These are phyloP conservation scores for Heliocidaris erythrogramma DNA, from an alignment of 35 echinoderm and acorn worm species.

Conservation along the genomic window DNA sequence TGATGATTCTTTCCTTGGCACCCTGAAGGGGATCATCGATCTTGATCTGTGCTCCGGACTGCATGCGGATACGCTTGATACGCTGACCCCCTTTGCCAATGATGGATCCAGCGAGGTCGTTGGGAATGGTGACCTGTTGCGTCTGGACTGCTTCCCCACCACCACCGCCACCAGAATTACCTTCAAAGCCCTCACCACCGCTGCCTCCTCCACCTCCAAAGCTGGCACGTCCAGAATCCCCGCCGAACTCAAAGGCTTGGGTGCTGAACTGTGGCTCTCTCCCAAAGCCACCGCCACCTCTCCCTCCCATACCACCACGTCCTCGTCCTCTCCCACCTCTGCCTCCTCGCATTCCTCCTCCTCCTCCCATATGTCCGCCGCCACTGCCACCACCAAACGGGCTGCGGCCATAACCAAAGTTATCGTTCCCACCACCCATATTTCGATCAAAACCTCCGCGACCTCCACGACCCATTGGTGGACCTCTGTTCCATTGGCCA, in stretches of 20 bases:
- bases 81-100: conserved; percentile 82
- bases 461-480: conserved; percentile 39
- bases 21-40: conserved; percentile 81
- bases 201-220: conserved; percentile 12
- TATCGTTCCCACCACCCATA: conserved; percentile 28
- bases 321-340: conserved; percentile 32
- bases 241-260: not conserved
- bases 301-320: conserved; percentile 57
- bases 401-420: conserved; percentile 30
- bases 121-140: conserved; percentile 89
- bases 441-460: conserved; percentile 48
- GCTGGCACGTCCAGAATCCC: not conserved
- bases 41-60: conserved; percentile 88
- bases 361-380: conserved; percentile 32
- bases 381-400: conserved; percentile 12
- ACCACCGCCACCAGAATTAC: conserved; percentile 29
- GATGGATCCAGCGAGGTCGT: conserved; percentile 94
- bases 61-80: conserved; percentile 74
- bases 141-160: conserved; percentile 53
- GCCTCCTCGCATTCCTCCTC: conserved; percentile 2
- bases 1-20: conserved; percentile 87
- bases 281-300: not conserved
- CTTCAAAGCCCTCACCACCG: not conserved
- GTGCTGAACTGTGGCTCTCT: not conserved
- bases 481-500: conserved; percentile 38